Base-by-base conservation (phyloP, 2,888 invertebrate genomes). In the Copidosoma aretas region DNA sequence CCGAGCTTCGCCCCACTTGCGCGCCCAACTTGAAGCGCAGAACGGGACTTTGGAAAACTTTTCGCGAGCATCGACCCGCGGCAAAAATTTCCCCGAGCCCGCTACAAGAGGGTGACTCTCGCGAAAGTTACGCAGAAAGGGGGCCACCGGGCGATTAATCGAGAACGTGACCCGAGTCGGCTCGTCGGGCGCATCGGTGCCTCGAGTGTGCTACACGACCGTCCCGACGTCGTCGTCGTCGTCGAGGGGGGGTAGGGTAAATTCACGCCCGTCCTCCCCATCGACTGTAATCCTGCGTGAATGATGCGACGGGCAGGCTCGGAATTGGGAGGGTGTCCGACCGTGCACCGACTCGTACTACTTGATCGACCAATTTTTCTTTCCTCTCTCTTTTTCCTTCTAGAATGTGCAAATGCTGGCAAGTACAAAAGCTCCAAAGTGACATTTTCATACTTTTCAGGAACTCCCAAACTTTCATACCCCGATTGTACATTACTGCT, bases 291-390 rank as follows among this genome's bases (percentile, higher is more conserved):
- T 15, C 46, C 2, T 15, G 21, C 21, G 61, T 67, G 67, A 67
- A 62, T 67, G 61, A 62, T 67, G 41, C n/a, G 54, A 24, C 25
- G 54, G 24, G 24, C 24, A 3, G 17, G 17, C n/a, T 43, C 19
- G 21, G 32, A 15, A 25, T 49, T 2, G 21, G 10, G 51, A 10
- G 17, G 32, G 49, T 62, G 73, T 66, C 75, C 73, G 75, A 73
- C 73, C 73, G 63, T 75, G 69, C 71, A 69, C 68, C 58, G 67
- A 52, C 63, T 67, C 64, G 57, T 64, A 67, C 67, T 72, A 71
- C 71, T 71, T 54, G 60, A 59, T 17, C 21, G 41, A 54, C 1
- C 43, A 32, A 32, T 32, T 32, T 32, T 32, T 32, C 8, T 32
- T 32, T 32, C n/a, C n/a, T n/a, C n/a, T n/a, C n/a, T n/a, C n/a